Percentiles rank a stretch among this genome's conserved stretches.
Evolutionary conservation across 2,113 vertebrate genomes (phyloP).

Genomic region (Opisthocomus hoazin): DNA sequence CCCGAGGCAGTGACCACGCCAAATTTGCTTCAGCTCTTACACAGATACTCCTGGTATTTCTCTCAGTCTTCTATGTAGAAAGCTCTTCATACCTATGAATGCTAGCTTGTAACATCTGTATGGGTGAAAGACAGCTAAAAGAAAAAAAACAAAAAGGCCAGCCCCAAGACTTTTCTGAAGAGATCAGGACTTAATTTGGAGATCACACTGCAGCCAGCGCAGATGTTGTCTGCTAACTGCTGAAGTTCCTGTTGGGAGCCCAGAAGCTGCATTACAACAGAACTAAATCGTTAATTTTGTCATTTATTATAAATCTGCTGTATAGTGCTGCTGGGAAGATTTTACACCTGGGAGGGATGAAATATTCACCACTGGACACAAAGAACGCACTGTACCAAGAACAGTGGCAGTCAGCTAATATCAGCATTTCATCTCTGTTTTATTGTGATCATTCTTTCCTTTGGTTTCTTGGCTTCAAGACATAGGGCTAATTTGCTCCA

Average conservation of each 20-base stretch:
- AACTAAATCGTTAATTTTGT: slow-evolving; percentile 9
- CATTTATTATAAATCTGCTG: slow-evolving; percentile 19
- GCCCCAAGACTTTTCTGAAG: background rate
- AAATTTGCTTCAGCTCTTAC: background rate
- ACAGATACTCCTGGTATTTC: background rate
- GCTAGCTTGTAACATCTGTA: background rate
- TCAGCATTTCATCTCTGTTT: slow-evolving; percentile 26
- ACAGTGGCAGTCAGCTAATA: slow-evolving; percentile 13
- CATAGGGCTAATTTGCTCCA: slow-evolving; percentile 29
- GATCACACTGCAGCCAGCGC: background rate
- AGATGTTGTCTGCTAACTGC: background rate
- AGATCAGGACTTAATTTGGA: background rate
- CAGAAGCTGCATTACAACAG: background rate
- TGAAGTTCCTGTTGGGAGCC: background rate
- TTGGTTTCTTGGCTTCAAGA: slow-evolving; percentile 25
- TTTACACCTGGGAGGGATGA: slow-evolving; percentile 50
- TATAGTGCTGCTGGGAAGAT: slow-evolving; percentile 5
- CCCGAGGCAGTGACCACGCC: background rate
- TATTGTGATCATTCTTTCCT: slow-evolving; percentile 20
- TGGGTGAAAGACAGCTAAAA: background rate
- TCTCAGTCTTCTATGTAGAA: background rate
- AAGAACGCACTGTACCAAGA: slow-evolving; percentile 1
- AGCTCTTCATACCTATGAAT: background rate
- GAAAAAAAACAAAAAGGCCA: background rate
- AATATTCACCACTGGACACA: slow-evolving; percentile 34